Evolutionary conservation across 2,888 invertebrate genomes (phyloP).

Genomic region (Phasia obesa): DNA sequence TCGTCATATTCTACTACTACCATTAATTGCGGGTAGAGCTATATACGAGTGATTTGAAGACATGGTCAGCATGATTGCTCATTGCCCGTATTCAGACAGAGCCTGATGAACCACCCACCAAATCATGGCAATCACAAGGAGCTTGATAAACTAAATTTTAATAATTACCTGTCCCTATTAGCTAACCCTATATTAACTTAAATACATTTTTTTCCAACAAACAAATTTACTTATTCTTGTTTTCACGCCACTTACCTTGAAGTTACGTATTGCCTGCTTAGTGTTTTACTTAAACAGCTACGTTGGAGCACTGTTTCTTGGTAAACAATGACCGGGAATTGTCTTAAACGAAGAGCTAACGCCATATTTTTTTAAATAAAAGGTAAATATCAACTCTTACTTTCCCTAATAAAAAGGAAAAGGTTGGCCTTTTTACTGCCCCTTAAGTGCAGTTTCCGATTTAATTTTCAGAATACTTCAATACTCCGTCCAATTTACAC

Average conservation of each 20-base stretch:
- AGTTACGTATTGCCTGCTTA: slow-evolving; percentile 65
- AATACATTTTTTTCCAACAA: no score
- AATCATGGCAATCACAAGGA: no score
- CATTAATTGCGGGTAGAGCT: no score
- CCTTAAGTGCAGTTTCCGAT: neutral
- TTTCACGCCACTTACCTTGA: slow-evolving; percentile 69
- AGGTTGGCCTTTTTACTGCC: neutral
- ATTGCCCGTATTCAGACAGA: no score
- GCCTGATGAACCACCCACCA: no score
- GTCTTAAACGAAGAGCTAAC: slow-evolving; percentile 76
- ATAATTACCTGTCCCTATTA: no score
- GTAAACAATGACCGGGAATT: slow-evolving; percentile 68
- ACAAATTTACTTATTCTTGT: neutral
- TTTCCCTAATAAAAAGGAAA: neutral
- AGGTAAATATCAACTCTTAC: neutral
- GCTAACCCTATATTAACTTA: no score
- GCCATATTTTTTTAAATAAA: slow-evolving; percentile 71
- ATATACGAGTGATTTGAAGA: no score
- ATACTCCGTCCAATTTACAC: no score
- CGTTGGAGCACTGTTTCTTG: slow-evolving; percentile 63
- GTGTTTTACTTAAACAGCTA: slow-evolving; percentile 45
- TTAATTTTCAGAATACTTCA: neutral
- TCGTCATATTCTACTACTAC: no score
- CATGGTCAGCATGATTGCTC: no score
- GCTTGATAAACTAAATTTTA: no score